Conservation (phyloP, 1,140 invertebrate genomes). For the Luehdorfia chinensis region DNA sequence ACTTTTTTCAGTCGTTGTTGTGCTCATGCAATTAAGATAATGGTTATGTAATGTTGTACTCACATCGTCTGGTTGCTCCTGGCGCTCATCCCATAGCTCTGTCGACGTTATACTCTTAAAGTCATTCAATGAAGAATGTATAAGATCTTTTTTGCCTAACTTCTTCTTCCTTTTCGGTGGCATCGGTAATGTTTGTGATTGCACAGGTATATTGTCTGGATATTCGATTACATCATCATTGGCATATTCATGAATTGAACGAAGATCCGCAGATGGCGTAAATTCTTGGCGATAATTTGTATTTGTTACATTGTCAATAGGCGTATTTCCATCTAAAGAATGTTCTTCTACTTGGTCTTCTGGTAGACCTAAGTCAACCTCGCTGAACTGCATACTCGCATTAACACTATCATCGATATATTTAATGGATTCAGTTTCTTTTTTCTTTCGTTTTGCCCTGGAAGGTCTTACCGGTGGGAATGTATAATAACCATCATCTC, state of each 20-base stretch:
- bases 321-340: slow-evolving; percentile 27
- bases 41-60: too few relatives aligned
- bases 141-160: slow-evolving; percentile 40
- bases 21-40: too few relatives aligned
- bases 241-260: slow-evolving; percentile 63
- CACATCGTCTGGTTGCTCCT: slow-evolving; percentile 54
- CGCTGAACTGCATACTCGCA: slow-evolving; percentile 64
- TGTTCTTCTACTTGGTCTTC: slow-evolving; percentile 46
- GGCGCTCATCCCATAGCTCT: slow-evolving; percentile 39
- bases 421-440: slow-evolving; percentile 53
- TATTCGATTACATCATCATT: slow-evolving; percentile 71
- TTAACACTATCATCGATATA: slow-evolving; percentile 65
- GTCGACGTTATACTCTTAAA: slow-evolving; percentile 39
- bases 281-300: slow-evolving; percentile 31
- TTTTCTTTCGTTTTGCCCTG: slow-evolving; percentile 71
- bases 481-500: slow-evolving; percentile 75
- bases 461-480: slow-evolving; percentile 73
- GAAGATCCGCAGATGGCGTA: slow-evolving; percentile 47
- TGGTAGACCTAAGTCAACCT: slow-evolving; percentile 50
- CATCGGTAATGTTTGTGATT: slow-evolving; percentile 70
- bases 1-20: too few relatives aligned
- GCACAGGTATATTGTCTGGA: slow-evolving; percentile 57
- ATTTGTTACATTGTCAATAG: slow-evolving; percentile 23
- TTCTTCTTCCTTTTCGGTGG: slow-evolving; percentile 63
- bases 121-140: slow-evolving; percentile 58